Evolutionary conservation across 2,888 invertebrate species (phyloP).

Genomic region (Alcis repandata): DNA sequence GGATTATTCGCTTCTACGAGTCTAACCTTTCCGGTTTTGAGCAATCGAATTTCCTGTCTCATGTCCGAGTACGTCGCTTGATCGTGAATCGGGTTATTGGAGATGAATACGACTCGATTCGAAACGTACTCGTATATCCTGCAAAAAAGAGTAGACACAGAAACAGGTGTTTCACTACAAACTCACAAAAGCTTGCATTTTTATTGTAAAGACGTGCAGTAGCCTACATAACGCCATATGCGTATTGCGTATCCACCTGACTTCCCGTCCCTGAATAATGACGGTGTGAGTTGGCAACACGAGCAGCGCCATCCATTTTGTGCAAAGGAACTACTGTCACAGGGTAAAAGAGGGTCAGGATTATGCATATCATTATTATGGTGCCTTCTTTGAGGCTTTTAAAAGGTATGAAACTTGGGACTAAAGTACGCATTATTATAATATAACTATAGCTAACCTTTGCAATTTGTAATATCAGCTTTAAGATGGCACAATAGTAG

Average conservation of each 20-base stretch:
- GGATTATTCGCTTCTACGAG: background rate
- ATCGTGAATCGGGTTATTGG: conserved; percentile 1
- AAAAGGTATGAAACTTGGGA: conserved; percentile 5
- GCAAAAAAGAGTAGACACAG: background rate
- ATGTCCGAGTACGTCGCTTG: background rate
- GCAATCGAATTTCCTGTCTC: conserved; percentile 27
- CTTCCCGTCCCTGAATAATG: conserved; percentile 33
- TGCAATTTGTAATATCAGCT: background rate
- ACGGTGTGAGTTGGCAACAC: conserved; percentile 20
- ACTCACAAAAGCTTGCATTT: conserved; percentile 7
- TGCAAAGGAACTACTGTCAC: conserved; percentile 13
- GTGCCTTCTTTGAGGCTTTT: conserved; percentile 17
- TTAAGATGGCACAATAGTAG: no score
- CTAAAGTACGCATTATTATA: conserved; percentile 5
- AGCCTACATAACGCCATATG: conserved; percentile 34
- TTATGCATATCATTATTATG: conserved; percentile 25
- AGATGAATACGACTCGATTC: background rate
- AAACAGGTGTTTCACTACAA: background rate
- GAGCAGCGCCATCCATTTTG: conserved; percentile 17
- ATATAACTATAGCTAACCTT: background rate
- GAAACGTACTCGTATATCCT: background rate
- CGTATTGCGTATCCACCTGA: conserved; percentile 36
- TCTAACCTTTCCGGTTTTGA: conserved; percentile 14
- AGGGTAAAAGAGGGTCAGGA: conserved; percentile 17
- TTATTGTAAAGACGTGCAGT: conserved; percentile 11